These are phyloP conservation scores for Bombylius discolor DNA, from an alignment of 2,888 invertebrate species.

Conservation along the genomic window DNA sequence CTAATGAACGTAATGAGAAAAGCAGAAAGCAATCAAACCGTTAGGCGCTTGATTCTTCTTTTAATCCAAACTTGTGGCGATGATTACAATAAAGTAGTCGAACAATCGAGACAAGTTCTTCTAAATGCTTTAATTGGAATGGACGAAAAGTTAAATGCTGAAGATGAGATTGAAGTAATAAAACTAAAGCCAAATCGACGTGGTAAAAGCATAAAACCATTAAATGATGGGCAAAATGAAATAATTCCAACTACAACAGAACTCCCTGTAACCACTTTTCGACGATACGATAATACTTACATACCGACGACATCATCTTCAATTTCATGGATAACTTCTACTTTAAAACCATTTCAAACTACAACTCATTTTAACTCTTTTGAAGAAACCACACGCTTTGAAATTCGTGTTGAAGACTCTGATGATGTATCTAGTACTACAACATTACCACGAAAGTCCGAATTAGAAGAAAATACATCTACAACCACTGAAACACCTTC, in stretches of 20 bases:
- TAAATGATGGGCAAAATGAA: constrained; percentile 21
- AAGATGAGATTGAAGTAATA: constrained; percentile 17
- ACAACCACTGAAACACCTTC: constrained; percentile 18
- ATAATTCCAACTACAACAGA: constrained; percentile 37
- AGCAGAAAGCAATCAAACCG: constrained; percentile 62
- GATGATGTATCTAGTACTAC: constrained; percentile 16
- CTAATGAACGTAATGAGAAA: constrained; percentile 71
- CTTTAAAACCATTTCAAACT: constrained; percentile 1
- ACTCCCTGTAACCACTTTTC: constrained; percentile 20
- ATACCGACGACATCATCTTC: constrained; percentile 18
- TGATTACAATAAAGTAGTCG: constrained; percentile 55
- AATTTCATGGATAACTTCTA: constrained; percentile 8
- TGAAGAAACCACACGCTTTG: constrained; percentile 34
- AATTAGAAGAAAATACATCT: constrained; percentile 7
- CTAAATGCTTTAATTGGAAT: constrained; percentile 56
- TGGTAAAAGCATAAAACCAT: constrained; percentile 6
- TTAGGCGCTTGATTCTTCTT: constrained; percentile 56
- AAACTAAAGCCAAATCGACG: constrained; percentile 19
- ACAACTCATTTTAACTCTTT: constrained; percentile 2
- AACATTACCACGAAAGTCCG: constrained; percentile 15
- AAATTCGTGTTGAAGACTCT: constrained; percentile 31
- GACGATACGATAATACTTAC: constrained; percentile 18
- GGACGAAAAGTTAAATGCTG: constrained; percentile 34
- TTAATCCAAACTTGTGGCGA: constrained; percentile 67
- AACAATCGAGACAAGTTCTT: constrained; percentile 54